Percentiles rank a stretch among this genome's conserved stretches.
Conservation (phyloP, 2,888 invertebrate genomes). For the Melipona beecheii region DNA sequence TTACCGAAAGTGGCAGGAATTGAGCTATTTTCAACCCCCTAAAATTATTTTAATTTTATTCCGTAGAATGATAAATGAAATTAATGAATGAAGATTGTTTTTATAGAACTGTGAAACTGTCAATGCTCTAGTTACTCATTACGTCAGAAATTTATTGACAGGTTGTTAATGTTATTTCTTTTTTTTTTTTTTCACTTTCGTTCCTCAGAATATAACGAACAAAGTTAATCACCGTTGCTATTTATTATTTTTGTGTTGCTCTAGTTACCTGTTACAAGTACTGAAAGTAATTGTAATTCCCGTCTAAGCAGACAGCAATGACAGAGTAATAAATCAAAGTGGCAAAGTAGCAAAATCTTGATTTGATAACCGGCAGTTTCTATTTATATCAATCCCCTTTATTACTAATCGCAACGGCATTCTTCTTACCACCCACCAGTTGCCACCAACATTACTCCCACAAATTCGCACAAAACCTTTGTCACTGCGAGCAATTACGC, state of each 20-base stretch:
- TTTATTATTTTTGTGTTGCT: too few relatives aligned
- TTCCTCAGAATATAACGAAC: too few relatives aligned
- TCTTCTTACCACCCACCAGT: background rate
- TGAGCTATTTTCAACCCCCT: too few relatives aligned
- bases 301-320: background rate
- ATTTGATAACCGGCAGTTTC: background rate
- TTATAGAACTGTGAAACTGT: background rate
- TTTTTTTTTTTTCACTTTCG: too few relatives aligned
- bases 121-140: background rate
- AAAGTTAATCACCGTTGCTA: too few relatives aligned
- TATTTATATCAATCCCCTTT: background rate
- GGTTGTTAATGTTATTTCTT: too few relatives aligned
- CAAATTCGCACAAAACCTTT: background rate
- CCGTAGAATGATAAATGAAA: background rate
- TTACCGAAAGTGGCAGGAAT: background rate
- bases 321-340: background rate
- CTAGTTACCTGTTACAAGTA: background rate
- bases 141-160: too few relatives aligned
- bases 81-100: background rate
- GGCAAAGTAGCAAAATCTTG: background rate
- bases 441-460: background rate
- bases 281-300: too few relatives aligned
- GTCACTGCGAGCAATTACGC: constrained; percentile 23
- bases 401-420: background rate
- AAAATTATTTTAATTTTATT: background rate